Evolutionary conservation across 2,797 vertebrate genomes (phyloP).

Genomic region (Denticeps clupeoides): DNA sequence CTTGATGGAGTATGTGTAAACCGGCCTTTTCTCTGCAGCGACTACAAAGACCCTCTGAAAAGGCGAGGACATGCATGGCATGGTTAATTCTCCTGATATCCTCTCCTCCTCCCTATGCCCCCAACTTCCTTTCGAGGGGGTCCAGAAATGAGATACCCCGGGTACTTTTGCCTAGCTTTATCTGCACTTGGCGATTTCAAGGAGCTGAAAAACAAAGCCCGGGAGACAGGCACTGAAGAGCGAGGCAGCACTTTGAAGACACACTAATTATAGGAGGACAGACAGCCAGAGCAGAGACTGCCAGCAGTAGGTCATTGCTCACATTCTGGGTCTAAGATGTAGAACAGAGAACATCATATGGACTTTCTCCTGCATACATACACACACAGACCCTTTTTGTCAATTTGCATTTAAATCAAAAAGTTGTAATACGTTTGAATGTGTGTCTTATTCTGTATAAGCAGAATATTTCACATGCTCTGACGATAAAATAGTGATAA

Average conservation of each 20-base stretch:
- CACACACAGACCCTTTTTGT: neutral
- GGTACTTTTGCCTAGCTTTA: neutral
- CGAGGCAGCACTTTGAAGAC: constrained; percentile 2
- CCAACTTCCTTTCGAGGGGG: too few relatives aligned
- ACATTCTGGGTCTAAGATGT: neutral
- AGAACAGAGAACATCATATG: neutral
- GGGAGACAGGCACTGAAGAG: neutral
- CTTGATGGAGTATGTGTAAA: neutral
- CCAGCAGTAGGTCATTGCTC: neutral
- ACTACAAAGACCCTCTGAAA: constrained; percentile 30
- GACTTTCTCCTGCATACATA: neutral
- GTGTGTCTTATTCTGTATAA: too few relatives aligned
- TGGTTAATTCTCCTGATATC: constrained; percentile 32
- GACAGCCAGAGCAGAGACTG: neutral
- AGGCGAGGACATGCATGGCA: constrained; percentile 18
- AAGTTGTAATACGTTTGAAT: too few relatives aligned
- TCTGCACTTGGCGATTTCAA: neutral
- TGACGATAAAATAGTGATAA: too few relatives aligned
- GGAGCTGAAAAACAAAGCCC: neutral
- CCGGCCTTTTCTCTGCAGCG: neutral
- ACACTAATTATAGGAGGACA: neutral
- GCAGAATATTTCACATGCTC: too few relatives aligned
- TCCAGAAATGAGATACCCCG: too few relatives aligned
- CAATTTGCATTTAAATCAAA: too few relatives aligned
- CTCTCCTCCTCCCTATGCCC: neutral